A percentile compares a stretch with the other conserved stretches of the same genome.
Evolutionary conservation across 2,888 invertebrate genomes (phyloP).

Genomic region (Mesorhabditis belari): DNA sequence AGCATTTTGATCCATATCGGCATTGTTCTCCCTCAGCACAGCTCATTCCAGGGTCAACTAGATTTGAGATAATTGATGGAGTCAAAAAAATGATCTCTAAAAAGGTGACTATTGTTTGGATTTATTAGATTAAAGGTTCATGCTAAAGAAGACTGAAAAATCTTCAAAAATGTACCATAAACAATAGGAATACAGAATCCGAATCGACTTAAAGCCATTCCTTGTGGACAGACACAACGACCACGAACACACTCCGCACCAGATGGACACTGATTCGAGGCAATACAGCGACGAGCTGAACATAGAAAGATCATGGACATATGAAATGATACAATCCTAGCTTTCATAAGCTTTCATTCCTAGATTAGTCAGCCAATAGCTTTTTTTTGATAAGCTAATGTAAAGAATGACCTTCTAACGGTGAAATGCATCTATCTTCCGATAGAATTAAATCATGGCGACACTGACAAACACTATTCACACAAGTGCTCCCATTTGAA

Average conservation of each 20-base stretch:
- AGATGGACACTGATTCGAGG: conserved; percentile 38
- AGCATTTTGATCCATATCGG: conserved; percentile 32
- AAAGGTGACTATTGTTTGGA: no score
- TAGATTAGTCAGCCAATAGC: background rate
- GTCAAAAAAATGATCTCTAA: background rate
- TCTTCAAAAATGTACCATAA: conserved; percentile 17
- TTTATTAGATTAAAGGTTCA: background rate
- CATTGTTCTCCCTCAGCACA: conserved; percentile 37
- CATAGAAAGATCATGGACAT: background rate
- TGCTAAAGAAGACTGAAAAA: background rate
- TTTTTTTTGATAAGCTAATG: background rate
- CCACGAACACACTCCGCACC: conserved; percentile 40
- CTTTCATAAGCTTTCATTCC: background rate
- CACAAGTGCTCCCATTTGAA: conserved; percentile 35
- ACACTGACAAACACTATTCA: conserved; percentile 36
- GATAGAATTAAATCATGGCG: conserved; percentile 29
- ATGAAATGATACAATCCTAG: background rate
- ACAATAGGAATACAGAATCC: conserved; percentile 39
- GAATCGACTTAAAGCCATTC: conserved; percentile 26
- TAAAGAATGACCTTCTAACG: conserved; percentile 23
- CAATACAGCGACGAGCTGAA: conserved; percentile 31
- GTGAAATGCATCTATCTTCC: conserved; percentile 31
- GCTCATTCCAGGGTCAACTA: conserved; percentile 38
- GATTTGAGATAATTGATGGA: conserved; percentile 2
- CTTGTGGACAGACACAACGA: conserved; percentile 33